Conservation (phyloP, 2,888 invertebrate genomes). For the Sinopyrophorus schimmeli region DNA sequence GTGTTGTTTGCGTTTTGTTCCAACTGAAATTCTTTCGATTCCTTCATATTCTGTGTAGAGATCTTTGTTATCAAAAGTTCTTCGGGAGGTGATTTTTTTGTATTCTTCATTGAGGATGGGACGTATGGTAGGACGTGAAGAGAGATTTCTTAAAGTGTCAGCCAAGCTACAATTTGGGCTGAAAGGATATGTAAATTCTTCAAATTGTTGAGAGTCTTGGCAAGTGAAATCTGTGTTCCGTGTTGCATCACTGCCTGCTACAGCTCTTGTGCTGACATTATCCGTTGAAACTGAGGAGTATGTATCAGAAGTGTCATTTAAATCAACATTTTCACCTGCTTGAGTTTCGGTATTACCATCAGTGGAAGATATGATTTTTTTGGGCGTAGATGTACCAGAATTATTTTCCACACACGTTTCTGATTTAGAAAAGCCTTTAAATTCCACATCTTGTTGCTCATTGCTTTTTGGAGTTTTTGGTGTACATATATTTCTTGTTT, state of each 20-base stretch:
- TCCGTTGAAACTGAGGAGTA: conserved; percentile 27
- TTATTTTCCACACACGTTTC: conserved; percentile 2
- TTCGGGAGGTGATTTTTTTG: conserved; percentile 15
- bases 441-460: conserved; percentile 27
- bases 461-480: conserved; percentile 50
- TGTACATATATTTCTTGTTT: conserved; percentile 50
- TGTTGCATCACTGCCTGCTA: conserved; percentile 47
- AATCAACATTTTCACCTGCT: conserved; percentile 16
- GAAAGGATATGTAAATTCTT: conserved; percentile 19
- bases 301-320: conserved; percentile 23
- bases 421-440: background rate
- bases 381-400: conserved; percentile 9
- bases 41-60: conserved; percentile 37
- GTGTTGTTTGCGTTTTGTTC: conserved; percentile 45
- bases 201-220: conserved; percentile 27
- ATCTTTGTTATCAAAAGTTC: conserved; percentile 22
- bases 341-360: conserved; percentile 14
- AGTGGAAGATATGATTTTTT: conserved; percentile 8
- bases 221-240: conserved; percentile 41
- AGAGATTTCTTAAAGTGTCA: conserved; percentile 42
- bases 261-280: conserved; percentile 45
- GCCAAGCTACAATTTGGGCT: conserved; percentile 42
- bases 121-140: conserved; percentile 33
- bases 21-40: conserved; percentile 38
- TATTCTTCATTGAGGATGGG: conserved; percentile 21